phyloP scores from a whole-genome alignment of 2,113 vertebrate genomes.

The Thryonomys swinderianus region DNA sequence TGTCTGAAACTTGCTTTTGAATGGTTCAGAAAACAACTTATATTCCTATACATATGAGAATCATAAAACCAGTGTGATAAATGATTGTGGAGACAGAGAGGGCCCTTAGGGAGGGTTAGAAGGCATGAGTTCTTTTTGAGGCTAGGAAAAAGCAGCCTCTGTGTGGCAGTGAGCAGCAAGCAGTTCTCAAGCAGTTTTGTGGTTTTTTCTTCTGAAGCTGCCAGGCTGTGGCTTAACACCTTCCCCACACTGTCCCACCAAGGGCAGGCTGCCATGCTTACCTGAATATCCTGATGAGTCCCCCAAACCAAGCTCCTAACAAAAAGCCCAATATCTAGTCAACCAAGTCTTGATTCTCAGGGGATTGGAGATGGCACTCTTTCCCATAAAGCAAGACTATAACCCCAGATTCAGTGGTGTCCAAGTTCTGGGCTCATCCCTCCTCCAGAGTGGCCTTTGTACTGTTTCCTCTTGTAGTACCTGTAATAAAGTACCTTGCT shows the following conservation, averaged over 20 bases:
- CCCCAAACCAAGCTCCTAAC: background rate
- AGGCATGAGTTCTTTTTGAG: background rate
- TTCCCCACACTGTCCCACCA: background rate
- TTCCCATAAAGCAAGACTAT: background rate
- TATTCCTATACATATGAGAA: background rate
- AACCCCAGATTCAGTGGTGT: background rate
- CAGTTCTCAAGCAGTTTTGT: background rate
- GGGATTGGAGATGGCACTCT: background rate
- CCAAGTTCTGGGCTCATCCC: background rate
- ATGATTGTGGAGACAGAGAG: background rate
- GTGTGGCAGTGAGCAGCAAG: background rate
- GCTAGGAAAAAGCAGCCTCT: background rate
- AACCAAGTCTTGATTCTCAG: background rate
- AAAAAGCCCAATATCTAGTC: background rate
- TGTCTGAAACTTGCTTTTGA: background rate
- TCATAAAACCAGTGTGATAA: background rate
- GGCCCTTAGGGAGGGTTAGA: background rate
- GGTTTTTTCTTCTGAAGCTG: background rate
- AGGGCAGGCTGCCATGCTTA: background rate
- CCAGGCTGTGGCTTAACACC: background rate
- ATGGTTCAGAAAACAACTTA: conserved; percentile 12
- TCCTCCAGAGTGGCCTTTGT: background rate
- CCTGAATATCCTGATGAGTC: background rate
- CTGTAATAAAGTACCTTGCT: background rate
- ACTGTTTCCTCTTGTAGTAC: background rate